Evolutionary conservation across 2,888 invertebrate species (phyloP), one percentile per base, ranked within the genome.

Genomic region (Protophormia terraenovae): DNA sequence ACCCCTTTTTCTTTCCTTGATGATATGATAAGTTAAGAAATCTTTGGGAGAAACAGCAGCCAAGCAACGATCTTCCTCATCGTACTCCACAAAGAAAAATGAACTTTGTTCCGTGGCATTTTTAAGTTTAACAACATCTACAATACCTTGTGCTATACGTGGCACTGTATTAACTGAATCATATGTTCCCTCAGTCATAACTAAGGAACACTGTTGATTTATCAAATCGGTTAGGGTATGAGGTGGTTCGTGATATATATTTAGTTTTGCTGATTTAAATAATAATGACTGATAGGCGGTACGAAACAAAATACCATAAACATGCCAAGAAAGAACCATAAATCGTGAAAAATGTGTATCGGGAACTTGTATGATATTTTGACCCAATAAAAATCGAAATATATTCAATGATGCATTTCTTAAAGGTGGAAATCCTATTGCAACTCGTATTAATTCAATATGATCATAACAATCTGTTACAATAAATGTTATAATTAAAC

Each of bases 231-330:
- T 10, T 3, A 88, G 41, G 0, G 77, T 83, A 24, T 86, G 53
- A 4, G 89, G 88, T 3, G 87, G 87, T 16, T 64, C 50, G 14
- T 86, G 87, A 67, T 87, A 87, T 1, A 87, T 47, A 75, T 82
- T 84, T 16, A 86, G 82, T 55, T 87, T 87, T 0, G 88, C 83
- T 50, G 88, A 50, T 60, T 86, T 78, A 60, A 86, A 87, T 14
- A 89, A 82, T 41, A 87, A 19, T 24, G 88, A 86, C 29, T 89
- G 88, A 73, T 89, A 90, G 2, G 88, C 87, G 12, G 85, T 86
- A 3, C 88, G 87, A 60, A 89, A 78, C 6, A 89, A 41, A 7
- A 88, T 38, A 0, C 88, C 84, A 72, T 75, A 87, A 6, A 88
- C 14, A 3, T 88, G 16, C 88, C 88, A 89, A 0, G 86, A 22